Base-by-base conservation (phyloP, 2,113 vertebrate species). In the Percopsis transmontana region DNA sequence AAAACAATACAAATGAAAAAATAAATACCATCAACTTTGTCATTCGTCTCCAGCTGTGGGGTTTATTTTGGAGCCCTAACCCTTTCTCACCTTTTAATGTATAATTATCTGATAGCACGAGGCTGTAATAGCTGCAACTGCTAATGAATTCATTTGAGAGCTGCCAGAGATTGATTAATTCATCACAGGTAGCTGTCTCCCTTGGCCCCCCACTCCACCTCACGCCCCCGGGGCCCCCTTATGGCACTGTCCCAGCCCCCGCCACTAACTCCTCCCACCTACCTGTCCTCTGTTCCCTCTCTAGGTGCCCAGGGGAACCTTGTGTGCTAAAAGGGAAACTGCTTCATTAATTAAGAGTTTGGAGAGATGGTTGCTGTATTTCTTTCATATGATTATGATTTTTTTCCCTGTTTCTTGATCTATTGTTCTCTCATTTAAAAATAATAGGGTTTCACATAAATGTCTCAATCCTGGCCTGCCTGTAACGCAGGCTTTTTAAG, bases 121-220 rank as follows among this genome's bases (percentile, higher is more conserved):
- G 74, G 65, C 55, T 33, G 39, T 62, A 38, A 62, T 40, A 42
- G 66, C 68, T 56, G 64, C 59, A 84, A 51, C 70, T 87, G 89
- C 77, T 90, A 92, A 91, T 88, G 75, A 89, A 91, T 91, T 90
- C 85, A 83, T 74, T 41, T 52, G 76, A 74, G 72, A 81, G 50
- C 62, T 53, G 80, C 58, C 61, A 53, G 68, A 63, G 79, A 66
- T 52, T 87, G 70, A 83, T 88, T 84, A 80, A 85, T 85, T 83
- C 84, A 79, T 87, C 70, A 82, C 87, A 89, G 80, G 74, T 81
- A 84, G 70, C 60, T 68, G 67, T 85, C 81, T 59, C 70, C 82
- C 76, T 75, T 6, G 77, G 27, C 66, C 70, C 74, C 63, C 62
- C 42, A 24, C 71, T 58, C 27, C 27, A 33, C 27, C 5, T 7